A percentile compares a stretch with the other conserved stretches of the same genome.
Evolutionary conservation across 1,140 invertebrate species (phyloP).

Genomic region (Camponotus floridanus): DNA sequence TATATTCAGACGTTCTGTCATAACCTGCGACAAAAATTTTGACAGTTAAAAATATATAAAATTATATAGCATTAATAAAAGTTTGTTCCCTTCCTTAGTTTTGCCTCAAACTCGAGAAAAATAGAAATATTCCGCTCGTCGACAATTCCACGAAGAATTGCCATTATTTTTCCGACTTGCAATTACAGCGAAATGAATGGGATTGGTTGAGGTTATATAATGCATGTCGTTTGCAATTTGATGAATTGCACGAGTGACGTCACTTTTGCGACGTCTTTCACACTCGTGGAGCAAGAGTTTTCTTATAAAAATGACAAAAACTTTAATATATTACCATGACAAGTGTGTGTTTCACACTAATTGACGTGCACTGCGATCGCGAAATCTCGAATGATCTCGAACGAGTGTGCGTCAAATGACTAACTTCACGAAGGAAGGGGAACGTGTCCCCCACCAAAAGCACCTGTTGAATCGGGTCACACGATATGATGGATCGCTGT

Average conservation of each 20-base stretch:
- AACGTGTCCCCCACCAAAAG: neutral
- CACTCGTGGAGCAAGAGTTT: neutral
- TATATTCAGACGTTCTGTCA: neutral
- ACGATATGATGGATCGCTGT: constrained; percentile 1
- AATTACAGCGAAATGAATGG: neutral
- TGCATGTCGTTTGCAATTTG: neutral
- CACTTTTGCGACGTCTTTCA: neutral
- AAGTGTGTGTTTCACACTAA: neutral
- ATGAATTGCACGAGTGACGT: constrained; percentile 8
- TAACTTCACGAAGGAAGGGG: neutral
- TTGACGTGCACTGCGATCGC: neutral
- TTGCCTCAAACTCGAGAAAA: neutral
- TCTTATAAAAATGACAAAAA: too few relatives aligned
- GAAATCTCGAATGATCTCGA: constrained; percentile 13
- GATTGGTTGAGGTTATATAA: constrained; percentile 22
- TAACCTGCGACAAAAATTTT: neutral
- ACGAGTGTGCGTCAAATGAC: constrained; percentile 2
- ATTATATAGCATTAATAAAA: too few relatives aligned
- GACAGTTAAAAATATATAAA: neutral
- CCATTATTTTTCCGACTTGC: neutral
- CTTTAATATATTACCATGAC: neutral
- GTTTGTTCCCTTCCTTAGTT: too few relatives aligned
- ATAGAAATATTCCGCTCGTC: neutral
- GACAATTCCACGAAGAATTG: neutral
- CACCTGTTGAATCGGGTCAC: constrained; percentile 41